Conservation (phyloP, 2,888 invertebrate genomes). For the Stenoptilia bipunctidactyla region DNA sequence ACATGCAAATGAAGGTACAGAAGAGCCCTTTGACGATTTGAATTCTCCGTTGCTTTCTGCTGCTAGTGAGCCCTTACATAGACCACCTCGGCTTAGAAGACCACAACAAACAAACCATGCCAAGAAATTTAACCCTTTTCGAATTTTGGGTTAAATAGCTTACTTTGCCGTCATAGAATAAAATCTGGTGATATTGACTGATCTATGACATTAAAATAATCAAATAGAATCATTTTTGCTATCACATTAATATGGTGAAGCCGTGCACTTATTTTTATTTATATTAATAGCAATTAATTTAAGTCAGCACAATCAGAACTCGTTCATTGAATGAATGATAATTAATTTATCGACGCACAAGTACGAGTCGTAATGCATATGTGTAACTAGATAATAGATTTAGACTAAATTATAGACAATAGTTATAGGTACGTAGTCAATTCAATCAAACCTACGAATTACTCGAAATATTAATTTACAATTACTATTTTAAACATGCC, state of each 20-base stretch:
- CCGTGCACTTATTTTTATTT: slow-evolving; percentile 48
- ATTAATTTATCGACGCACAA: too few species aligned
- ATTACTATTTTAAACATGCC: too few species aligned
- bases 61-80: slow-evolving; percentile 49
- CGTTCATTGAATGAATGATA: too few species aligned
- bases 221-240: slow-evolving; percentile 26
- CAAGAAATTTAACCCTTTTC: slow-evolving; percentile 61
- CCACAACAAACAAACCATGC: slow-evolving; percentile 38
- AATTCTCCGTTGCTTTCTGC: slow-evolving; percentile 59
- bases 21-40: slow-evolving; percentile 26
- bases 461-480: too few species aligned
- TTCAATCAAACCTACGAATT: too few species aligned
- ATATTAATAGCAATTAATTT: neutral
- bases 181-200: slow-evolving; percentile 34
- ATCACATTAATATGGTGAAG: slow-evolving; percentile 45
- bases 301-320: neutral
- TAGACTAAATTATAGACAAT: too few species aligned
- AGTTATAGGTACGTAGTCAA: too few species aligned
- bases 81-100: slow-evolving; percentile 50
- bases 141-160: slow-evolving; percentile 51
- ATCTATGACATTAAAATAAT: slow-evolving; percentile 28
- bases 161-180: slow-evolving; percentile 31
- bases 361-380: too few species aligned
- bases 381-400: too few species aligned
- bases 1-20: slow-evolving; percentile 7